Percentiles rank a stretch among this genome's conserved stretches.
Evolutionary conservation across 2,888 invertebrate species (phyloP).

Genomic region (Alloscopus bannaensis): DNA sequence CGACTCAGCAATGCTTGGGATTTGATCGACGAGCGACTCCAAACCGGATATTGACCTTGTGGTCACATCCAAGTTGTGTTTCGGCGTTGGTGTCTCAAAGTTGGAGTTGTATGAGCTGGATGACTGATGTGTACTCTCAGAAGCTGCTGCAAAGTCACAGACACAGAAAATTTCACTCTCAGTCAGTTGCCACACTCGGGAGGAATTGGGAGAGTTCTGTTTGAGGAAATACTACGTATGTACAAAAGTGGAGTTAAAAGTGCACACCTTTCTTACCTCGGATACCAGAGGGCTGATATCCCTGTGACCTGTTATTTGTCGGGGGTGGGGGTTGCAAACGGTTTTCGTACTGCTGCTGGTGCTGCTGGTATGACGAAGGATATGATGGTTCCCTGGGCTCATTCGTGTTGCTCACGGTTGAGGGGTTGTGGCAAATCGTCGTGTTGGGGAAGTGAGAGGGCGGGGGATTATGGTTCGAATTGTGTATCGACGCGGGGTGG

Average conservation of each 20-base stretch:
- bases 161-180: background rate
- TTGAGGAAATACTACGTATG: too few species aligned
- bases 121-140: constrained; percentile 45
- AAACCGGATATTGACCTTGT: constrained; percentile 81
- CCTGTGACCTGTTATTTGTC: constrained; percentile 43
- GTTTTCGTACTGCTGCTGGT: constrained; percentile 69
- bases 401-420: constrained; percentile 48
- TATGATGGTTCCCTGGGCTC: constrained; percentile 65
- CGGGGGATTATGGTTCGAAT: constrained; percentile 56
- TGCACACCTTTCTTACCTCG: too few species aligned
- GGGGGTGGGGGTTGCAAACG: constrained; percentile 61
- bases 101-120: constrained; percentile 43
- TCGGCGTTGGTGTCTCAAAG: constrained; percentile 67
- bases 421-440: constrained; percentile 49
- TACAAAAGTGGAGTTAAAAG: background rate
- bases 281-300: constrained; percentile 59
- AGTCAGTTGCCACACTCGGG: background rate
- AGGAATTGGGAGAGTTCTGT: background rate
- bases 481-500: constrained; percentile 50
- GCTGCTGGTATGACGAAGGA: constrained; percentile 60
- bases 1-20: constrained; percentile 89
- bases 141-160: constrained; percentile 28
- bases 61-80: constrained; percentile 73
- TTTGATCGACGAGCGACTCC: constrained; percentile 93
- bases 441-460: constrained; percentile 54